A percentile compares a stretch with the other conserved stretches of the same genome.
Conservation (phyloP, 2,888 invertebrate genomes). For the Phoenoteleia sp. region DNA sequence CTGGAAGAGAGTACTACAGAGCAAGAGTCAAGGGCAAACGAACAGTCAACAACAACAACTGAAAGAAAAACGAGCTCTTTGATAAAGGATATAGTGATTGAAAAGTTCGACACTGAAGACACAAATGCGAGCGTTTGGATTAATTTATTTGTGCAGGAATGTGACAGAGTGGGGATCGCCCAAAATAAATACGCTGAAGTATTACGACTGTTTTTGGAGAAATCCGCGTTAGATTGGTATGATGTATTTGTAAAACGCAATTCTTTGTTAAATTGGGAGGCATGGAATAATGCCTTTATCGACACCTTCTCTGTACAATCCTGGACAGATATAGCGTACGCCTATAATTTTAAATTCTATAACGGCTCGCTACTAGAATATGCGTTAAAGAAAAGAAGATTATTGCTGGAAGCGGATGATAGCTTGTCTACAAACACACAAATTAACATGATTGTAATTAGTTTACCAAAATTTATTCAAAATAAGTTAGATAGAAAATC, state of each 20-base stretch:
- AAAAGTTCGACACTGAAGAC: conserved; percentile 67
- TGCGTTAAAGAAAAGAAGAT: conserved; percentile 64
- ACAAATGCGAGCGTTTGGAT: conserved; percentile 60
- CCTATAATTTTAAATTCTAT: conserved; percentile 60
- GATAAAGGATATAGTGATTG: conserved; percentile 65
- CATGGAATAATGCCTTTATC: conserved; percentile 63
- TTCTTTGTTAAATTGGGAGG: conserved; percentile 38
- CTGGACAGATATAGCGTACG: conserved; percentile 67
- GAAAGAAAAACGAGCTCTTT: conserved; percentile 49
- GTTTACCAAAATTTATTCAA: conserved; percentile 60
- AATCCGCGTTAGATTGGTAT: conserved; percentile 65
- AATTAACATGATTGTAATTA: conserved; percentile 62
- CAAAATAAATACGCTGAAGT: conserved; percentile 56
- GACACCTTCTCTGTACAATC: conserved; percentile 65
- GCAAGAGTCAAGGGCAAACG: conserved; percentile 14
- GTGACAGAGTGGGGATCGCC: conserved; percentile 55
- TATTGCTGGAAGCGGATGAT: conserved; percentile 64
- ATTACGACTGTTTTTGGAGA: conserved; percentile 46
- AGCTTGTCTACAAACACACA: conserved; percentile 49
- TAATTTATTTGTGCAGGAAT: conserved; percentile 53
- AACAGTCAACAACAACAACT: conserved; percentile 12
- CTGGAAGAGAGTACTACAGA: conserved; percentile 24
- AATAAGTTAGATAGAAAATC: conserved; percentile 53
- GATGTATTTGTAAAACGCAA: conserved; percentile 48
- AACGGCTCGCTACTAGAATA: conserved; percentile 41